These are phyloP conservation scores for Steinernema hermaphroditum DNA, from an alignment of 2,888 invertebrate genomes.

Conservation along the genomic window DNA sequence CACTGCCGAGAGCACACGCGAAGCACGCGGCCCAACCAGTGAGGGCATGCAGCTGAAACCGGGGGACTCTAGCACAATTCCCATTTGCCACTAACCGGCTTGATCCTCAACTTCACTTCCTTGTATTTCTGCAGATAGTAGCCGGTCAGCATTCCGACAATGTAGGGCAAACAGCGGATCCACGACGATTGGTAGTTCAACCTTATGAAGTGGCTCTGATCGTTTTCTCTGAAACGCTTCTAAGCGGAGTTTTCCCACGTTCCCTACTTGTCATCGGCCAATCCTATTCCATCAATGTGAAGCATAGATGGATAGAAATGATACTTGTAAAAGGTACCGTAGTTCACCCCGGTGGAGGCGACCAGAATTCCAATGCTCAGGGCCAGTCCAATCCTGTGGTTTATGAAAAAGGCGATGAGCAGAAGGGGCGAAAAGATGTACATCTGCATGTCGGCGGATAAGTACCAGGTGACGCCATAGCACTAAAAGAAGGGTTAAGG, in stretches of 20 bases:
- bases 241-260: not conserved
- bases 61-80: too few species aligned
- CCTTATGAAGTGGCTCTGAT: conserved; percentile 35
- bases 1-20: conserved; percentile 32
- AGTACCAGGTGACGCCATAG: conserved; percentile 50
- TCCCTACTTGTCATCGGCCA: not conserved
- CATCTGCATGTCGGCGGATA: conserved; percentile 57
- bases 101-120: conserved; percentile 33
- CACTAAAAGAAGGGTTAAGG: conserved; percentile 37
- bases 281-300: not conserved
- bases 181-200: conserved; percentile 67
- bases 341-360: conserved; percentile 37
- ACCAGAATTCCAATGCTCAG: conserved; percentile 35
- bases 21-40: conserved; percentile 36
- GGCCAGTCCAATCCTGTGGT: conserved; percentile 32
- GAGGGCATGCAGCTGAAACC: conserved; percentile 28
- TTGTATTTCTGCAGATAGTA: conserved; percentile 63
- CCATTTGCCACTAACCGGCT: conserved; percentile 34
- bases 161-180: conserved; percentile 67
- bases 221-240: not conserved
- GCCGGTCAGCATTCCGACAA: conserved; percentile 67
- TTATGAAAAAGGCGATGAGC: conserved; percentile 40
- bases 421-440: conserved; percentile 51
- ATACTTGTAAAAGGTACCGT: conserved; percentile 42
- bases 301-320: conserved; percentile 48